These are phyloP conservation scores for Drosophila siamana DNA, from an alignment of 2,888 invertebrate species.

Conservation along the genomic window DNA sequence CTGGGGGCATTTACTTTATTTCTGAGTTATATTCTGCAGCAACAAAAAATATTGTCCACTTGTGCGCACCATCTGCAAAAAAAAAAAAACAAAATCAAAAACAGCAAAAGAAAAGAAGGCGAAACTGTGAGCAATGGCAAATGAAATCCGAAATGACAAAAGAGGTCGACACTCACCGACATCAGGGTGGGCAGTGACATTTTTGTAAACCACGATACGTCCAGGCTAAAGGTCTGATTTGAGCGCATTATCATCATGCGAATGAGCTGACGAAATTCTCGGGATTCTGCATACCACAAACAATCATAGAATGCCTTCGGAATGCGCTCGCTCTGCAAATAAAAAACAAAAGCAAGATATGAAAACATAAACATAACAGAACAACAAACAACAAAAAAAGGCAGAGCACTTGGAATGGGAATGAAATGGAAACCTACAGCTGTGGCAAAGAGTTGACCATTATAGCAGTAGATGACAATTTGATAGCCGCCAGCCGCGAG, in stretches of 20 bases:
- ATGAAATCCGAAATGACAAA: neutral
- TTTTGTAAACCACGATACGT: slow-evolving; percentile 81
- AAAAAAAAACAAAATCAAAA: no score
- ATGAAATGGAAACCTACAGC: slow-evolving; percentile 52
- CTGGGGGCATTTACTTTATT: slow-evolving; percentile 25
- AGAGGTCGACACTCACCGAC: slow-evolving; percentile 62
- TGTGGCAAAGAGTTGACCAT: slow-evolving; percentile 74
- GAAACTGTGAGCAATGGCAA: neutral
- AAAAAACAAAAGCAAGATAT: neutral
- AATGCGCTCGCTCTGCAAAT: slow-evolving; percentile 68
- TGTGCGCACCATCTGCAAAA: slow-evolving; percentile 76
- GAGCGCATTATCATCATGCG: slow-evolving; percentile 82
- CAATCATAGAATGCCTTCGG: slow-evolving; percentile 74
- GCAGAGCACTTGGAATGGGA: no score
- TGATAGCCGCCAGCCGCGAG: slow-evolving; percentile 72
- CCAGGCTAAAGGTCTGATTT: slow-evolving; percentile 62
- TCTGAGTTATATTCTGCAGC: slow-evolving; percentile 71
- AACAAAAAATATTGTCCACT: slow-evolving; percentile 82
- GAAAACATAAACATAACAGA: neutral
- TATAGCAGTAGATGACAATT: slow-evolving; percentile 78
- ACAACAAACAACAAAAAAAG: slow-evolving; percentile 11
- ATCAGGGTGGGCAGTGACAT: slow-evolving; percentile 81
- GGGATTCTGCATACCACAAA: slow-evolving; percentile 75
- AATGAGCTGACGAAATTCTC: slow-evolving; percentile 70
- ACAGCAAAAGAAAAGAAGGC: neutral